Evolutionary conservation across 92 coral and sea anemone species (phyloP).

Genomic region (Pocillopora grandis): DNA sequence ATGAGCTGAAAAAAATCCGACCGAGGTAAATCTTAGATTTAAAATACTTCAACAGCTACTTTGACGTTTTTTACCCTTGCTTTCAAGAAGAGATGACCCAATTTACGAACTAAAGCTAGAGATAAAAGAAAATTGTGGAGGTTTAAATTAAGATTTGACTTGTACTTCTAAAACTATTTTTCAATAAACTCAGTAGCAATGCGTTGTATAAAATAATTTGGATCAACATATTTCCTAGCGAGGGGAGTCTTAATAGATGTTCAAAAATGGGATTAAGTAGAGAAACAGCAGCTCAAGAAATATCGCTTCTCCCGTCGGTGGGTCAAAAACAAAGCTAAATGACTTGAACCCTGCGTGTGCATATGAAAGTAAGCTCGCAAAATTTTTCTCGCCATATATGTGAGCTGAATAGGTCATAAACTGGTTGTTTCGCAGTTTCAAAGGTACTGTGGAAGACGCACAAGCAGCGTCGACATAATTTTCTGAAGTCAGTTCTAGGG

Average conservation of each 20-base stretch:
- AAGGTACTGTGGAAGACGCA: no score
- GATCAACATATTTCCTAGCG: no score
- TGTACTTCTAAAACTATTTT: background rate
- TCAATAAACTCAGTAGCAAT: background rate
- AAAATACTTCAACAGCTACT: background rate
- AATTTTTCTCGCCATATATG: no score
- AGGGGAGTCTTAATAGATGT: background rate
- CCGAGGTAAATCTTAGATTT: no score
- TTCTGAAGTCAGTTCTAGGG: no score
- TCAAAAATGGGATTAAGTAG: background rate
- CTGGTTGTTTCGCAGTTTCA: no score
- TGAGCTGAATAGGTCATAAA: no score
- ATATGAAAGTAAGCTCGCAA: no score
- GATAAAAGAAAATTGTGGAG: background rate
- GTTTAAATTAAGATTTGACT: background rate
- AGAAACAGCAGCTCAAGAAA: background rate
- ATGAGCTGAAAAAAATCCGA: slow-evolving; percentile 1
- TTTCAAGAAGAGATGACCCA: background rate
- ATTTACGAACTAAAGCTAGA: background rate
- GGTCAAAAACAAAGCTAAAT: no score
- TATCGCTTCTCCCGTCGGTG: no score
- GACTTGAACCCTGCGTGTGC: no score
- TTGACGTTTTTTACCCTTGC: background rate
- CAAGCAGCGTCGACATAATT: no score
- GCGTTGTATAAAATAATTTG: background rate